Conservation (phyloP, 2,888 invertebrate genomes). For the Pogonocherus hispidulus region DNA sequence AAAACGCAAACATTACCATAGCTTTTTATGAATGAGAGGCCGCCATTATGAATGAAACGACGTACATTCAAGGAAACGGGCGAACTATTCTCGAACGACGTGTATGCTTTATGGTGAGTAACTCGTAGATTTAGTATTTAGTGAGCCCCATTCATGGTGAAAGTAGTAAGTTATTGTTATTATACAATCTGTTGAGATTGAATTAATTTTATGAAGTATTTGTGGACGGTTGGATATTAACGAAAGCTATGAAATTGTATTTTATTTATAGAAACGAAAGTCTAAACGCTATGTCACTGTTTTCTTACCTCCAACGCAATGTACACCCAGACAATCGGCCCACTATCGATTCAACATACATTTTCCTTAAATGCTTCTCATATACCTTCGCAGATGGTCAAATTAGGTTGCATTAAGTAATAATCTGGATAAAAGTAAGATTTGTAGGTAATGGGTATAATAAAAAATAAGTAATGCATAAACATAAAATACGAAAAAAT, state of each 20-base stretch:
- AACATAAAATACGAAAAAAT: too few relatives aligned
- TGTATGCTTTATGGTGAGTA: constrained; percentile 25
- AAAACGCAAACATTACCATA: constrained; percentile 67
- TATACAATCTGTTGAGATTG: constrained; percentile 46
- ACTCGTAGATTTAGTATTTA: constrained; percentile 33
- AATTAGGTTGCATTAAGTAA: not conserved
- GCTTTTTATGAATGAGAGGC: constrained; percentile 82
- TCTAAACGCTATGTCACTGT: constrained; percentile 28
- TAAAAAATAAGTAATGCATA: too few relatives aligned
- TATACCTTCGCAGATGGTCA: constrained; percentile 16
- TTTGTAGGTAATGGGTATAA: not conserved
- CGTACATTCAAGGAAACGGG: constrained; percentile 68
- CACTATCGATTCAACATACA: constrained; percentile 37
- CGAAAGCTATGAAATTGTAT: constrained; percentile 25
- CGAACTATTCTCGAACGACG: constrained; percentile 58
- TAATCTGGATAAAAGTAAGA: not conserved
- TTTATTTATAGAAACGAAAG: constrained; percentile 34
- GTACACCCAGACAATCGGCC: constrained; percentile 46
- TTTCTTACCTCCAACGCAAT: constrained; percentile 48
- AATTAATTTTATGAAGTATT: constrained; percentile 33
- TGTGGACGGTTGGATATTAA: constrained; percentile 11
- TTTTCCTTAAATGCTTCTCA: constrained; percentile 33
- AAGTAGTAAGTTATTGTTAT: constrained; percentile 55
- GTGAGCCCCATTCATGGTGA: constrained; percentile 59
- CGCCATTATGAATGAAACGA: constrained; percentile 81